These are phyloP conservation scores for Triplophysa tibetana DNA, from an alignment of 2,113 vertebrate genomes.

Conservation along the genomic window DNA sequence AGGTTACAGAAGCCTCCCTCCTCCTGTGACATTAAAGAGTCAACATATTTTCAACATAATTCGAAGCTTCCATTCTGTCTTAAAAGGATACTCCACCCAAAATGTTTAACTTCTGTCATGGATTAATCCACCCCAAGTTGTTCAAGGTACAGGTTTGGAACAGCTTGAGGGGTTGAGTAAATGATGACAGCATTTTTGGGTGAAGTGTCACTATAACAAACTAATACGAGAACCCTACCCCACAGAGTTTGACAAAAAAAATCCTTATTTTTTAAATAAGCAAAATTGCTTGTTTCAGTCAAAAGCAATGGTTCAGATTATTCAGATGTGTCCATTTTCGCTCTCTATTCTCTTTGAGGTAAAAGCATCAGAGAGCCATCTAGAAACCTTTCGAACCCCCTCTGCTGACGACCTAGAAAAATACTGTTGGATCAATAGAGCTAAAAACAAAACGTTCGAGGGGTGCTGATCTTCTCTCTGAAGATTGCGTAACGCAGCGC, in stretches of 20 bases:
- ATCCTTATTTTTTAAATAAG: background rate
- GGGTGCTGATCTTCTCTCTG: background rate
- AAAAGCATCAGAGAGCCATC: background rate
- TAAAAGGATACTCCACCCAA: background rate
- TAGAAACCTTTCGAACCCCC: background rate
- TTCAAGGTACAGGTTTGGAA: no score
- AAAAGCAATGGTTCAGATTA: conserved; percentile 1
- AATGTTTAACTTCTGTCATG: no score
- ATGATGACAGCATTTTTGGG: no score
- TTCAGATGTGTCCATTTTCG: background rate
- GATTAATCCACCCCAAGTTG: no score
- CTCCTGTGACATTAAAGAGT: background rate
- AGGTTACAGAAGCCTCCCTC: conserved; percentile 4
- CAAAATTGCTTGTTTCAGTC: background rate
- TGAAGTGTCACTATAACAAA: no score
- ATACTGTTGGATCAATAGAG: conserved; percentile 32
- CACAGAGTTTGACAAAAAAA: background rate
- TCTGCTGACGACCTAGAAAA: conserved; percentile 31
- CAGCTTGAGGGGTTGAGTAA: no score
- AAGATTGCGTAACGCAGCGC: background rate
- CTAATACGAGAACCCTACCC: background rate
- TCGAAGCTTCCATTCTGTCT: conserved; percentile 6
- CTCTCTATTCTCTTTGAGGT: background rate
- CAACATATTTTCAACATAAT: no score
- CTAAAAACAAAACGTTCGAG: conserved; percentile 19